phyloP scores from a whole-genome alignment of 2,113 vertebrate species.

The Chaetodon auriga region DNA sequence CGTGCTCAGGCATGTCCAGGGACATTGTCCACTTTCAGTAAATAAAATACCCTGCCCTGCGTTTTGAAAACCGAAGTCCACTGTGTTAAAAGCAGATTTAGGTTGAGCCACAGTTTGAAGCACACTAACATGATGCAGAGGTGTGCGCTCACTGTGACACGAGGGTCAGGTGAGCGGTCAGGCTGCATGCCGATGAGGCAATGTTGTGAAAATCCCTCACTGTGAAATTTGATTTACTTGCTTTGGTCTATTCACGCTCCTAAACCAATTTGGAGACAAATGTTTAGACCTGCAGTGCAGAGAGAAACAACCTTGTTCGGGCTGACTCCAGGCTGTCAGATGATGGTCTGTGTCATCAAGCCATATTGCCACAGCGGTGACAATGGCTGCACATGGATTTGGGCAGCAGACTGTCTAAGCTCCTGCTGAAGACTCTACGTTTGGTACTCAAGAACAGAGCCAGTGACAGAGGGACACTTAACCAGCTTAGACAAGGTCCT shows the following conservation, averaged over 20 bases:
- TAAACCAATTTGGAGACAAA: neutral
- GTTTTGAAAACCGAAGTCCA: neutral
- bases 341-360: too few relatives aligned
- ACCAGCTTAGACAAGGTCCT: neutral
- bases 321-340: neutral
- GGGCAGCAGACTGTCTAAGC: neutral
- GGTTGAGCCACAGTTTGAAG: neutral
- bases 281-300: neutral
- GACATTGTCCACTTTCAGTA: slow-evolving; percentile 7
- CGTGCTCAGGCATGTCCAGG: neutral
- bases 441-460: neutral
- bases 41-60: neutral
- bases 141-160: neutral
- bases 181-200: neutral
- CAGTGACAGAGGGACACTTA: slow-evolving; percentile 19
- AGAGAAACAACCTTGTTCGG: neutral
- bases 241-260: neutral
- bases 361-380: neutral
- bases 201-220: neutral
- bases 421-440: neutral
- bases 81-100: neutral
- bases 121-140: neutral
- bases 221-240: neutral
- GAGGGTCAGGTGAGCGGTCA: neutral
- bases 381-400: neutral